A percentile compares a stretch with the other conserved stretches of the same genome.
Evolutionary conservation across 2,888 invertebrate species (phyloP).

Genomic region (Glyphotaelius pellucidus): DNA sequence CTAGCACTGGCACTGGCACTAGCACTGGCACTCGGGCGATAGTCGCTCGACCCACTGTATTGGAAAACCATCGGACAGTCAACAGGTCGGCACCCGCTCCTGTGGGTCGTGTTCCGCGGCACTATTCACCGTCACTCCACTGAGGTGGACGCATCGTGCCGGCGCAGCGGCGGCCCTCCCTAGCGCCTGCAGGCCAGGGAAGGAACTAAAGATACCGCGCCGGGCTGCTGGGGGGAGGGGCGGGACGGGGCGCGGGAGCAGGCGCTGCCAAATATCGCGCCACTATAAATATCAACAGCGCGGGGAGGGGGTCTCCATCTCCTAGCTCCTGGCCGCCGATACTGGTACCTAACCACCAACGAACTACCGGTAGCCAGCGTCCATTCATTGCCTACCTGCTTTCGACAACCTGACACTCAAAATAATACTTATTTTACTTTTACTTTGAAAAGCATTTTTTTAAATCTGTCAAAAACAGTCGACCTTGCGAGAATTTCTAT

Average conservation of each 20-base stretch:
- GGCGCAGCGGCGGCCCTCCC: conserved; percentile 59
- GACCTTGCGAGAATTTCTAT: neutral
- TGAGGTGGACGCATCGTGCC: conserved; percentile 49
- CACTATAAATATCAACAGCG: conserved; percentile 80
- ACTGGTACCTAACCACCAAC: neutral
- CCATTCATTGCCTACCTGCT: conserved; percentile 44
- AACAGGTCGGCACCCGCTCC: conserved; percentile 73
- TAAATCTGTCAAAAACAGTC: neutral
- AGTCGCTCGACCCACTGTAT: conserved; percentile 41
- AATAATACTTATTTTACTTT: neutral
- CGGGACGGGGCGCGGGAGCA: conserved; percentile 74
- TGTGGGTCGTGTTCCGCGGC: conserved; percentile 57
- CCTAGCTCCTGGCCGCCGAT: conserved; percentile 44
- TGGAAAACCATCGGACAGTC: conserved; percentile 71
- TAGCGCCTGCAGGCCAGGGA: conserved; percentile 67
- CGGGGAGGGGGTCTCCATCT: conserved; percentile 55
- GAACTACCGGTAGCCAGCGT: conserved; percentile 24
- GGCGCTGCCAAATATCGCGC: conserved; percentile 82
- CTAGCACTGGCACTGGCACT: neutral
- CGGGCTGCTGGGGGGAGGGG: conserved; percentile 62
- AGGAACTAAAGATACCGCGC: conserved; percentile 66
- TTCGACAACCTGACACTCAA: neutral
- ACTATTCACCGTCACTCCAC: conserved; percentile 59
- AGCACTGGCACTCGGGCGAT: conserved; percentile 25
- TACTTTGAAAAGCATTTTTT: neutral